Conservation (phyloP, 2,888 invertebrate genomes). For the Ophion slaviceki region DNA sequence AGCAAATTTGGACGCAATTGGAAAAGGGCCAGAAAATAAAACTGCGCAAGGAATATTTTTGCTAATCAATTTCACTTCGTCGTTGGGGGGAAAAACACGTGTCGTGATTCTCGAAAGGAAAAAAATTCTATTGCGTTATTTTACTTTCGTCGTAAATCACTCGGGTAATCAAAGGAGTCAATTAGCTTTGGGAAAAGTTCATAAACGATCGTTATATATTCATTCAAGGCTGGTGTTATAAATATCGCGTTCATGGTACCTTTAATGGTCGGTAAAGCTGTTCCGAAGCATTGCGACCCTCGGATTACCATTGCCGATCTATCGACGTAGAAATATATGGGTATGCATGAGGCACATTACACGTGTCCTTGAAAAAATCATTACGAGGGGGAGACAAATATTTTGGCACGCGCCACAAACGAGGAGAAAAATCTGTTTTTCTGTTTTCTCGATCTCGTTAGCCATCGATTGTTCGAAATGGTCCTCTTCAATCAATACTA, state of each 20-base stretch:
- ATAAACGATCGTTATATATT: slow-evolving; percentile 55
- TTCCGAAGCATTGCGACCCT: slow-evolving; percentile 55
- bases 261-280: slow-evolving; percentile 55
- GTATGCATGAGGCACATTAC: background rate
- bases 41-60: too few relatives aligned
- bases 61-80: background rate
- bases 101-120: background rate
- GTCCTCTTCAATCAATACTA: background rate
- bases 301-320: slow-evolving; percentile 27
- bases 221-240: slow-evolving; percentile 39
- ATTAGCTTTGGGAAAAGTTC: slow-evolving; percentile 25
- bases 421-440: slow-evolving; percentile 44
- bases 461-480: slow-evolving; percentile 72
- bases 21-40: background rate
- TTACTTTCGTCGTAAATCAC: slow-evolving; percentile 33
- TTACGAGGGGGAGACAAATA: slow-evolving; percentile 57
- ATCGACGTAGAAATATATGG: background rate
- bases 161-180: slow-evolving; percentile 13
- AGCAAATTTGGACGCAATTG: too few relatives aligned
- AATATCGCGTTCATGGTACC: slow-evolving; percentile 41
- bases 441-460: slow-evolving; percentile 70
- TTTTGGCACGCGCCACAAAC: slow-evolving; percentile 71
- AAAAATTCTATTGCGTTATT: background rate
- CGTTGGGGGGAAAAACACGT: background rate
- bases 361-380: background rate